phyloP scores from a whole-genome alignment of 2,888 invertebrate species.

The Pyrochroa serraticornis region DNA sequence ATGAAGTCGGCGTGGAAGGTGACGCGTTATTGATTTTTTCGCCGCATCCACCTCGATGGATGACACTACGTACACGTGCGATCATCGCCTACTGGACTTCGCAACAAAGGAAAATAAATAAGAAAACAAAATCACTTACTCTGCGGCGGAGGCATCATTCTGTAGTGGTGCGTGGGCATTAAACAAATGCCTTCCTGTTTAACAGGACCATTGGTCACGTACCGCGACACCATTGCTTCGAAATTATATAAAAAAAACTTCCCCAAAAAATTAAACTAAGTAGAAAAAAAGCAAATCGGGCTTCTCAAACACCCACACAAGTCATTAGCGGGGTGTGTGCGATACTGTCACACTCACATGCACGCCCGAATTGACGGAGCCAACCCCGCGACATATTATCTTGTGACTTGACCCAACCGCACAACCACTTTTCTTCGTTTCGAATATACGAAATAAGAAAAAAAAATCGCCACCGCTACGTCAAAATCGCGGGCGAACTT shows the following conservation, averaged over 20 bases:
- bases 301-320: conserved; percentile 15
- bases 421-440: conserved; percentile 16
- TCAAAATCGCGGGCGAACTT: conserved; percentile 3
- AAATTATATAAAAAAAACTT: background rate
- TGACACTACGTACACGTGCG: conserved; percentile 4
- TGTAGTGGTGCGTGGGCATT: conserved; percentile 50
- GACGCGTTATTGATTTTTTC: conserved; percentile 31
- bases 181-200: conserved; percentile 57
- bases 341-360: conserved; percentile 8
- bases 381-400: conserved; percentile 14
- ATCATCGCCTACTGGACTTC: too few species aligned
- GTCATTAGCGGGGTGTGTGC: conserved; percentile 15
- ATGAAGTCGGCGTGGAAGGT: conserved; percentile 11
- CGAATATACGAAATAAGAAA: background rate
- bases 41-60: conserved; percentile 26
- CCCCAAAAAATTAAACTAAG: conserved; percentile 3
- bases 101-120: conserved; percentile 2
- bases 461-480: background rate
- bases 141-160: conserved; percentile 52
- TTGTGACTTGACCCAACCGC: conserved; percentile 17
- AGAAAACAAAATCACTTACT: conserved; percentile 38
- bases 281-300: conserved; percentile 10
- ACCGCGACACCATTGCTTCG: conserved; percentile 55
- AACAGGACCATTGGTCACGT: conserved; percentile 54
- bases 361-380: conserved; percentile 3